Base-by-base conservation (phyloP, 1,140 invertebrate genomes). In the Oryctes rhinoceros region DNA sequence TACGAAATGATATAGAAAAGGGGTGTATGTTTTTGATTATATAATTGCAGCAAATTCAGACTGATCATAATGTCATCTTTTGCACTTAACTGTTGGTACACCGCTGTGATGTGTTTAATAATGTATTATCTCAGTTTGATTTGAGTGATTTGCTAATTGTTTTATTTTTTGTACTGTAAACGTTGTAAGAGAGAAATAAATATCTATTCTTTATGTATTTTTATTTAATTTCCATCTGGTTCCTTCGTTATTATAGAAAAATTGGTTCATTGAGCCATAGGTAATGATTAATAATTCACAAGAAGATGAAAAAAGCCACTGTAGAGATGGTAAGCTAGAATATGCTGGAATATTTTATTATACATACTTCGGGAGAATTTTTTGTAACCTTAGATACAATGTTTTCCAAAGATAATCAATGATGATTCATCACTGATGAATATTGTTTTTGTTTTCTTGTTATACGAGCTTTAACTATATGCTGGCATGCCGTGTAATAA, bases 161-260 rank as follows among this genome's bases (percentile, higher is more conserved):
- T 71, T 71, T 71, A 71, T 71, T 71, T 71, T 71, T 11, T 13
- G 9, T 71, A 35, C 65, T 71, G 65, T 71, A 71, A 71, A 13
- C 35, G 65, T 71, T 71, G 35, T 71, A 71, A 71, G 65, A 71
- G 65, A 71, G 65, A 71, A 71, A 71, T 71, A 71, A 71, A 71
- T 71, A 71, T 71, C 65, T 71, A 24, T 71, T 71, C 65, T 71
- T 71, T 71, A 35, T 0, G 53, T 62, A 15, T 15, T 13, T n/a
- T 62, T 20, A 4, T 5, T 62, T 62, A 10, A 18, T 62, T 62
- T 13, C 53, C 9, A 44, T 44, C 5, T 62, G 13, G 7, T 62
- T 18, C 53, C 53, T 62, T 30, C 24, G 2, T 30, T 30, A 30
- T 30, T 30, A 2, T 30, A 30, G 2, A 30, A 30, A 30, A 30